These are phyloP conservation scores for Eospalax fontanierii DNA, from an alignment of 2,797 vertebrate species.

Conservation along the genomic window DNA sequence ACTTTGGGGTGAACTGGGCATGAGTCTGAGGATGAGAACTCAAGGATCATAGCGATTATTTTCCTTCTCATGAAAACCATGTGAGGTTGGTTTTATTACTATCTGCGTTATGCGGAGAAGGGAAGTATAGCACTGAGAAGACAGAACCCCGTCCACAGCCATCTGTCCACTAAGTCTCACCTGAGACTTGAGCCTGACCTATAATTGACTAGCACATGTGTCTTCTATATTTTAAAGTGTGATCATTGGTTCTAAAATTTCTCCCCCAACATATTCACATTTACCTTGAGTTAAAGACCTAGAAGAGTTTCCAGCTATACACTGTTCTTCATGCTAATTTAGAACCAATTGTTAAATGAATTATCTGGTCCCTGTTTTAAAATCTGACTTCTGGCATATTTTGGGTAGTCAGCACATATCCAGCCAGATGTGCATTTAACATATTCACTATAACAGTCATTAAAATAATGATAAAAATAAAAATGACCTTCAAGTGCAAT, in stretches of 20 bases:
- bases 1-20: background rate
- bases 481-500: background rate
- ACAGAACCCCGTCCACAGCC: background rate
- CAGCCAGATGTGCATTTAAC: background rate
- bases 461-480: constrained; percentile 42
- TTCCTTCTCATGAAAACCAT: background rate
- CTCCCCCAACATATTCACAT: background rate
- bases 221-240: background rate
- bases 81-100: background rate
- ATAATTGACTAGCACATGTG: background rate
- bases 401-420: constrained; percentile 29
- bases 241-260: constrained; percentile 37
- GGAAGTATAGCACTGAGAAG: background rate
- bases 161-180: background rate
- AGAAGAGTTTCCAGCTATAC: background rate
- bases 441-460: background rate
- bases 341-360: constrained; percentile 10
- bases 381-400: background rate
- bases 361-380: constrained; percentile 4
- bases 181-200: background rate
- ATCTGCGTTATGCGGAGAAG: background rate
- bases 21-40: background rate
- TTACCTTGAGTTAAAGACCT: constrained; percentile 7
- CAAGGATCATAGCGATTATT: background rate
- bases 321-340: constrained; percentile 16